Percentiles rank a stretch among this genome's conserved stretches.
phyloP scores from a whole-genome alignment of 64 coral and sea anemone species.

The Stichodactyla mertensii region DNA sequence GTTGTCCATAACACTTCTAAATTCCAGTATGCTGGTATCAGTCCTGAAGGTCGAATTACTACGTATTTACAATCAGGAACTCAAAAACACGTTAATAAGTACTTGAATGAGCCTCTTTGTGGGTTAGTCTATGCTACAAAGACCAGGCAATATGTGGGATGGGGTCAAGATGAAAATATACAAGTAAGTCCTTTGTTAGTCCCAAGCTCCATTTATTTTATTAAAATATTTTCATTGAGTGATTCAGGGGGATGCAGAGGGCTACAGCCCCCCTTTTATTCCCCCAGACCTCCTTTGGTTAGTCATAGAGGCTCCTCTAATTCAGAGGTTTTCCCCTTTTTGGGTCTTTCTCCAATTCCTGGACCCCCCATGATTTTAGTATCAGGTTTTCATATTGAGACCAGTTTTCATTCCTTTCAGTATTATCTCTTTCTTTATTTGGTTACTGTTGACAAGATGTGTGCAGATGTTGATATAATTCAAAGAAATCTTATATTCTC shows the following conservation, averaged over 20 bases:
- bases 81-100: slow-evolving; percentile 49
- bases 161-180: slow-evolving; percentile 69
- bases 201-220: too few relatives aligned
- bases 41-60: slow-evolving; percentile 40
- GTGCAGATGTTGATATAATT: not conserved
- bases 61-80: slow-evolving; percentile 45
- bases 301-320: too few relatives aligned
- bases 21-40: slow-evolving; percentile 51
- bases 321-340: too few relatives aligned
- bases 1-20: slow-evolving; percentile 54
- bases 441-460: not conserved
- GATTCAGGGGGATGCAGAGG: too few relatives aligned
- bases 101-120: slow-evolving; percentile 46
- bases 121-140: slow-evolving; percentile 65
- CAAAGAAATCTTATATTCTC: not conserved
- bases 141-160: slow-evolving; percentile 74
- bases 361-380: not conserved
- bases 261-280: too few relatives aligned
- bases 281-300: too few relatives aligned
- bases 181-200: slow-evolving; percentile 35
- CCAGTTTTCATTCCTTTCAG: not conserved
- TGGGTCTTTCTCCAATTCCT: too few relatives aligned
- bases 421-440: not conserved
- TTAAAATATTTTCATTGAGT: too few relatives aligned
- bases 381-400: not conserved